Base-by-base conservation (phyloP, 2,888 invertebrate species). In the Notodonta dromedarius region DNA sequence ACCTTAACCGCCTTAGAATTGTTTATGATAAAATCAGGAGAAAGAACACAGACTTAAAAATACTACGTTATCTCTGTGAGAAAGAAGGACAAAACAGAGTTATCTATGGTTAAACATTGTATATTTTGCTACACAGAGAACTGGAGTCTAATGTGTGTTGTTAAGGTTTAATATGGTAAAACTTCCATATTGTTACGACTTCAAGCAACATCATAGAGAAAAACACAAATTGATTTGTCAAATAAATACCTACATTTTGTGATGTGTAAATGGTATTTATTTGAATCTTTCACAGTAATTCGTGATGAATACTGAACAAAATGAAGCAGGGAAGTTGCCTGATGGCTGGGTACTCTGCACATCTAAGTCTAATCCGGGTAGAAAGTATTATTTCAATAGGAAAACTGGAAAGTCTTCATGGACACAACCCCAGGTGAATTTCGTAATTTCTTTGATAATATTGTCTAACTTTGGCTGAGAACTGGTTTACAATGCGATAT, bases 341-440 rank as follows among this genome's bases (percentile, higher is more conserved):
- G 88, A 88, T 62, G 93, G 93, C 63, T 93, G 93, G 93, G 84
- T 90, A 44, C 80, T 87, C 61, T 93, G 93, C 75, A 79, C 84
- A 50, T 93, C 93, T 5, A 93, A 91, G 78, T 91, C 92, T 39
- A 91, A 81, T 70, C 89, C 89, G 24, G 91, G 90, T 8, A 87
- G 90, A 76, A 89, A 87, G 73, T 93, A 93, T 82, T 93, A 87
- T 84, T 93, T 93, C 74, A 91, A 93, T 72, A 90, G 80, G 72
- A 91, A 85, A 83, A 93, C 90, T 59, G 93, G 93, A 66, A 90
- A 88, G 79, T 93, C 93, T 64, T 91, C 88, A 66, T 93, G 93
- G 93, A 87, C 87, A 44, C 80, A 87, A 82, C 93, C 93, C 60
- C 86, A 87, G 88, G 93, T 93, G 81, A 81, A 81, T 86, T 84